Percentiles rank a stretch among this genome's conserved stretches.
Evolutionary conservation across 2,113 vertebrate genomes (phyloP).

Genomic region (Amblyopsis rosae): DNA sequence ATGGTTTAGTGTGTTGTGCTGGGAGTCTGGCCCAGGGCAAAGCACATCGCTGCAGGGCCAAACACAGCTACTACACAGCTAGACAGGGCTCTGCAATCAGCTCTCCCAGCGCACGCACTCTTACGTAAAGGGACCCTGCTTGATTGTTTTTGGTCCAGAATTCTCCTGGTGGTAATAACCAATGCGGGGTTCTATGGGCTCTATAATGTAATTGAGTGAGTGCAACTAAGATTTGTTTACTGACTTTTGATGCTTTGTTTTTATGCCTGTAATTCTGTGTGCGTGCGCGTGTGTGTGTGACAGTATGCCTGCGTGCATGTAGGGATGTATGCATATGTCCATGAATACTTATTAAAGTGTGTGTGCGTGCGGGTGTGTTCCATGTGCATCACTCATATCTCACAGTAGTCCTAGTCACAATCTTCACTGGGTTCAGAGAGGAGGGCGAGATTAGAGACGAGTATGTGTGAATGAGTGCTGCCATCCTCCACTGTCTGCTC

Average conservation of each 20-base stretch:
- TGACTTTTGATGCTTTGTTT: neutral
- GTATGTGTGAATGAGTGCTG: constrained; percentile 13
- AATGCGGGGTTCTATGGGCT: too few species aligned
- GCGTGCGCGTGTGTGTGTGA: neutral
- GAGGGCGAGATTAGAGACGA: constrained; percentile 49
- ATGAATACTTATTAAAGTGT: constrained; percentile 1
- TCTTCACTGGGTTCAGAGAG: constrained; percentile 21
- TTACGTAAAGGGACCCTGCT: too few species aligned
- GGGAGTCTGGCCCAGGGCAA: neutral
- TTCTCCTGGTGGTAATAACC: too few species aligned
- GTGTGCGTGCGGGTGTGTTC: constrained; percentile 20
- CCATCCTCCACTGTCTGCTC: constrained; percentile 44
- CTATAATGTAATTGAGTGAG: too few species aligned
- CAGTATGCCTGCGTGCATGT: neutral
- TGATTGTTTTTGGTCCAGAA: too few species aligned
- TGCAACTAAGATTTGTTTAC: too few species aligned
- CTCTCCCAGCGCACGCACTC: neutral
- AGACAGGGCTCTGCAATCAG: too few species aligned
- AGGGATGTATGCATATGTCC: constrained; percentile 20
- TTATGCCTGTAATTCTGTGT: neutral
- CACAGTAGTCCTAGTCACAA: constrained; percentile 30
- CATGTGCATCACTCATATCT: constrained; percentile 44
- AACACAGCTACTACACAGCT: too few species aligned
- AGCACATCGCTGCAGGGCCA: too few species aligned
- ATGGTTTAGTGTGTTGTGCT: neutral